Evolutionary conservation across 2,113 vertebrate species (phyloP).

Genomic region (Phaethornis superciliosus): DNA sequence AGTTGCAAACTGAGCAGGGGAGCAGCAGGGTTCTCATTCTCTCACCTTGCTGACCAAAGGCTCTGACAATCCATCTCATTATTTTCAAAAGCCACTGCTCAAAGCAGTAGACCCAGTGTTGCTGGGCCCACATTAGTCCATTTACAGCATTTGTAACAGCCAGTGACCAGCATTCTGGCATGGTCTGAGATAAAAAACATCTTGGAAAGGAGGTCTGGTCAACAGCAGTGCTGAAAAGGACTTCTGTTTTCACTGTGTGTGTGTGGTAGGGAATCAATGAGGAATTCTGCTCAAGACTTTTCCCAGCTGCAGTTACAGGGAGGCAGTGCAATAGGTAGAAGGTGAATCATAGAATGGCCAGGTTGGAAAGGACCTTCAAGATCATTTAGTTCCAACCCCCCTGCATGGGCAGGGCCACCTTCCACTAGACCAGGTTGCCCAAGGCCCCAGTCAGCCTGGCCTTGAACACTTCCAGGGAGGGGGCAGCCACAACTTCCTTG

Average conservation of each 20-base stretch:
- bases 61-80: slow-evolving; percentile 42
- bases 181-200: not conserved
- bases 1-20: slow-evolving; percentile 15
- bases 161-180: not conserved
- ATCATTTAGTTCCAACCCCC: too few relatives aligned
- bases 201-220: not conserved
- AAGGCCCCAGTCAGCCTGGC: too few relatives aligned
- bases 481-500: too few relatives aligned
- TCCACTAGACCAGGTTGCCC: too few relatives aligned
- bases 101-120: not conserved
- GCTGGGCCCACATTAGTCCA: slow-evolving; percentile 52
- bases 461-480: too few relatives aligned
- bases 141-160: slow-evolving; percentile 32
- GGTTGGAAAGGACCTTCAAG: too few relatives aligned
- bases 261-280: fast-evolving
- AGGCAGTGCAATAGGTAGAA: not conserved
- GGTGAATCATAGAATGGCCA: too few relatives aligned
- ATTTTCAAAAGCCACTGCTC: slow-evolving; percentile 28
- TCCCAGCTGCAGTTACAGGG: not conserved
- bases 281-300: not conserved
- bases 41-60: not conserved
- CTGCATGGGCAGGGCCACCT: too few relatives aligned
- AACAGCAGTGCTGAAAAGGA: not conserved
- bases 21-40: slow-evolving; percentile 51
- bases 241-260: fast-evolving